Conservation (phyloP, 2,113 vertebrate species). For the Danio rerio region GRCz12tu NC_133199.1:35765001-35765500, state of each 20-base stretch:
- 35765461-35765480: slow-evolving; percentile 25
- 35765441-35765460: slow-evolving; percentile 25
- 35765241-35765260: slow-evolving; percentile 66
- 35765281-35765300: slow-evolving; percentile 64
- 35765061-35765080: slow-evolving; percentile 29
- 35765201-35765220: slow-evolving; percentile 68
- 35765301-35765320: slow-evolving; percentile 57
- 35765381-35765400: not conserved
- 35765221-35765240: slow-evolving; percentile 47
- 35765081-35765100: slow-evolving; percentile 55
- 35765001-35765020: slow-evolving; percentile 69
- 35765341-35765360: slow-evolving; percentile 43
- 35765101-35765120: slow-evolving; percentile 66
- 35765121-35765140: slow-evolving; percentile 68
- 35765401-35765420: not conserved
- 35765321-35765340: slow-evolving; percentile 39
- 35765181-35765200: slow-evolving; percentile 44
- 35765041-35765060: slow-evolving; percentile 66
- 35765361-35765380: slow-evolving; percentile 29
- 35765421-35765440: slow-evolving; percentile 5
- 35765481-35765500: slow-evolving; percentile 57
- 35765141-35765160: slow-evolving; percentile 57
- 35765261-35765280: slow-evolving; percentile 61
- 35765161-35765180: slow-evolving; percentile 23
- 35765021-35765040: slow-evolving; percentile 71